A percentile compares a stretch with the other conserved stretches of the same genome.
Evolutionary conservation across 1,140 invertebrate genomes (phyloP).

Genomic region (Bombus breviceps): DNA sequence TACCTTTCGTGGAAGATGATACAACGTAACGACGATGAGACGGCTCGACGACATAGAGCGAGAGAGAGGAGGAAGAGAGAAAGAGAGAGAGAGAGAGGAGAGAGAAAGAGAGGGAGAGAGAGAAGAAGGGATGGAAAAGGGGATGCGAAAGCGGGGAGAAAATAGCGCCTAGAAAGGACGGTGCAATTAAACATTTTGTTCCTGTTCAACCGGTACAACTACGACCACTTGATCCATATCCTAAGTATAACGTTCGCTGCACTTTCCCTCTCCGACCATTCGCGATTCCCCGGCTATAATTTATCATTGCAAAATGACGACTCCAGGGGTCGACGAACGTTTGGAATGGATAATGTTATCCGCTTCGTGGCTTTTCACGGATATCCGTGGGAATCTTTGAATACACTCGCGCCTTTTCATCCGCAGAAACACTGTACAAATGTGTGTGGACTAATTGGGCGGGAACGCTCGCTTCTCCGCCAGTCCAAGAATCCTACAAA

Average conservation of each 20-base stretch:
- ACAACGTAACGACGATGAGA: slow-evolving; percentile 10
- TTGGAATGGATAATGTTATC: slow-evolving; percentile 27
- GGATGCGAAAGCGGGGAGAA: background rate
- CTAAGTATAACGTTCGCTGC: slow-evolving; percentile 30
- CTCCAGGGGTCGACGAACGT: slow-evolving; percentile 12
- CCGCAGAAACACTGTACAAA: background rate
- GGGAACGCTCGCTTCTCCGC: background rate
- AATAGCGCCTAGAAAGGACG: slow-evolving; percentile 38
- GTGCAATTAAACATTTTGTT: slow-evolving; percentile 65
- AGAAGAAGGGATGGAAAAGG: background rate
- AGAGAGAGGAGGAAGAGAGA: too few species aligned
- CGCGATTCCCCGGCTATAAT: slow-evolving; percentile 53
- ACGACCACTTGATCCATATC: slow-evolving; percentile 51
- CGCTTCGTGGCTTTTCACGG: slow-evolving; percentile 18
- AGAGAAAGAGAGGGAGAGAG: background rate
- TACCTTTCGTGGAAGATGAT: slow-evolving; percentile 41
- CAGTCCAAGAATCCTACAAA: background rate
- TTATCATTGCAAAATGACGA: slow-evolving; percentile 45
- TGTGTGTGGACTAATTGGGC: slow-evolving; percentile 31
- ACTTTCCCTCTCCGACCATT: slow-evolving; percentile 57
- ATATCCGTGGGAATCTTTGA: slow-evolving; percentile 1
- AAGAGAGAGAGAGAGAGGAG: too few species aligned
- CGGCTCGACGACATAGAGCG: background rate
- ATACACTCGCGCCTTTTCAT: slow-evolving; percentile 18
- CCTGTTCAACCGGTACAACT: slow-evolving; percentile 41